phyloP scores from a whole-genome alignment of 2,797 vertebrate species.

The Anguilla obscura region DNA sequence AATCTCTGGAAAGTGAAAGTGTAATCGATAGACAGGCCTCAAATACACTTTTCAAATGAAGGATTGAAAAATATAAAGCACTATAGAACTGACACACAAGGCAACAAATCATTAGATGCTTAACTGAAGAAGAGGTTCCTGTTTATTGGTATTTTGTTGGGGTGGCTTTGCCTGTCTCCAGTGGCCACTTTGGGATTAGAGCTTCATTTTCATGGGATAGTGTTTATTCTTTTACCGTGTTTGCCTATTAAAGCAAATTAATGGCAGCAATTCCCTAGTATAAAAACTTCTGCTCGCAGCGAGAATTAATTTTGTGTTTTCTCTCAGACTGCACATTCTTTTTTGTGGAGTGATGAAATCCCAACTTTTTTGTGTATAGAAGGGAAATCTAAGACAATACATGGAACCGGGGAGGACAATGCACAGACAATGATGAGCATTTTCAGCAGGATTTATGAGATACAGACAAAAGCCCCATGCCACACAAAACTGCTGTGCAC shows the following conservation, averaged over 20 bases:
- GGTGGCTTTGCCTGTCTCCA: background rate
- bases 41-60: background rate
- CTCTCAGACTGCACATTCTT: conserved; percentile 18
- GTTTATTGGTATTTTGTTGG: background rate
- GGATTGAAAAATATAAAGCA: background rate
- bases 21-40: background rate
- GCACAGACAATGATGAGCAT: conserved; percentile 21
- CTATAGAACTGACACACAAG: conserved; percentile 14
- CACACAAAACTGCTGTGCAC: background rate
- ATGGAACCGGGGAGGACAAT: conserved; percentile 30
- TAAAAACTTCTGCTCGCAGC: conserved; percentile 18
- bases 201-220: background rate
- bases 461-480: background rate
- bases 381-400: conserved; percentile 39
- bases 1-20: background rate
- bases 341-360: conserved; percentile 14
- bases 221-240: conserved; percentile 20
- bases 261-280: background rate
- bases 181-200: background rate
- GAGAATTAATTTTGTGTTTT: conserved; percentile 36
- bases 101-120: background rate
- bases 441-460: conserved; percentile 20
- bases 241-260: conserved; percentile 28
- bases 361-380: background rate
- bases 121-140: background rate